Conservation (phyloP, 1,140 invertebrate genomes). For the Conus ventricosus region DNA sequence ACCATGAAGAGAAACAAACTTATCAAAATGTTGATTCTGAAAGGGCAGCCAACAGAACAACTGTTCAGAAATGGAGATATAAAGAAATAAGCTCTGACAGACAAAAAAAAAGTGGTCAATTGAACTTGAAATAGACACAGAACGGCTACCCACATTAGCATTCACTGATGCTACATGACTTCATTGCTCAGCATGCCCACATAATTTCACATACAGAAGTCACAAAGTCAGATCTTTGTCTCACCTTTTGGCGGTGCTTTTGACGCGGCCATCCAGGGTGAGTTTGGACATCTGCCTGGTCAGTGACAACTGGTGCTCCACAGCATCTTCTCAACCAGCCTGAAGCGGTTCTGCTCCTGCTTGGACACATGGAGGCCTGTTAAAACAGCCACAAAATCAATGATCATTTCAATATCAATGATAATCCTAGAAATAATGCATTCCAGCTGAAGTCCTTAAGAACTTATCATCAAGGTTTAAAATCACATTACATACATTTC, state of each 20-base stretch:
- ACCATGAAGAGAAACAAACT: no score
- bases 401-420: not conserved
- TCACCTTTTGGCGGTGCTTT: slow-evolving; percentile 61
- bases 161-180: no score
- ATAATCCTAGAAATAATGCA: not conserved
- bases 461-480: not conserved
- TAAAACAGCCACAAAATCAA: slow-evolving; percentile 22
- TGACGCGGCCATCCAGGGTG: slow-evolving; percentile 55
- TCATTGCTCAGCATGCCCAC: no score
- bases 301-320: slow-evolving; percentile 56
- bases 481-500: not conserved
- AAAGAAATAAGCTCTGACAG: no score
- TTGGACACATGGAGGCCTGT: slow-evolving; percentile 47
- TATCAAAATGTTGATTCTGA: no score
- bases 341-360: slow-evolving; percentile 56
- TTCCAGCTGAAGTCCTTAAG: not conserved
- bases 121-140: no score
- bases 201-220: no score
- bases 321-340: slow-evolving; percentile 60
- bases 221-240: no score
- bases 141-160: no score
- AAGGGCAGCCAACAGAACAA: no score
- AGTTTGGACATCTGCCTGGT: slow-evolving; percentile 45
- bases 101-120: no score
- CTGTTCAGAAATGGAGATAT: no score